These are phyloP conservation scores for Gephyroberyx darwinii DNA, from an alignment of 2,797 vertebrate species.

Conservation along the genomic window DNA sequence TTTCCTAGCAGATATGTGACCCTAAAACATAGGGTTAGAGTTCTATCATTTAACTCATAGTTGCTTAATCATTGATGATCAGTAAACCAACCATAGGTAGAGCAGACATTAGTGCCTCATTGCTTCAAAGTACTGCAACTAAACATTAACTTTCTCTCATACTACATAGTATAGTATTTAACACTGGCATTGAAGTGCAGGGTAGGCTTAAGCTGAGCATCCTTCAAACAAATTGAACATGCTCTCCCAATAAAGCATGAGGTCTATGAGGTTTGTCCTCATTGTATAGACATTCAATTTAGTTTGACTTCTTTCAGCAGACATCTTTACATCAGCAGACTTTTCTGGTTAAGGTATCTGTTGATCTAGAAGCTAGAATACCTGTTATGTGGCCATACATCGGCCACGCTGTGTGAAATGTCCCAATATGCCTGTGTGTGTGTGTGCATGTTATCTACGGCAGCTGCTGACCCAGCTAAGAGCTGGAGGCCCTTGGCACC, in stretches of 20 bases:
- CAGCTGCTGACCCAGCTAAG: conserved; percentile 96
- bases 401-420: conserved; percentile 90
- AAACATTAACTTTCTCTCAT: conserved; percentile 16
- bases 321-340: conserved; percentile 6
- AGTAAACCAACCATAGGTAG: conserved; percentile 38
- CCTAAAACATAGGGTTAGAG: conserved; percentile 49
- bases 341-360: conserved; percentile 39
- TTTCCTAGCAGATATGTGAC: conserved; percentile 50
- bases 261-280: conserved; percentile 26
- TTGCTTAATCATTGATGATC: conserved; percentile 38
- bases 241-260: conserved; percentile 8
- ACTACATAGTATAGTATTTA: conserved; percentile 30
- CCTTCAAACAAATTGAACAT: neutral
- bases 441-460: conserved; percentile 98
- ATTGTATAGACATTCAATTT: conserved; percentile 24
- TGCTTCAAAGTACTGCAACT: conserved; percentile 22
- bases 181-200: neutral
- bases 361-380: conserved; percentile 60
- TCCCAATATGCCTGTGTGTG: conserved; percentile 94
- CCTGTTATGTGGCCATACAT: conserved; percentile 74
- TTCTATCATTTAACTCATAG: conserved; percentile 51
- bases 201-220: conserved; percentile 10
- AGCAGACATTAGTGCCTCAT: conserved; percentile 24
- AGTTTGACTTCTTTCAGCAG: conserved; percentile 25
- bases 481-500: conserved; percentile 95